Evolutionary conservation across 2,797 vertebrate species (phyloP).

Genomic region (Astyanax mexicanus): DNA sequence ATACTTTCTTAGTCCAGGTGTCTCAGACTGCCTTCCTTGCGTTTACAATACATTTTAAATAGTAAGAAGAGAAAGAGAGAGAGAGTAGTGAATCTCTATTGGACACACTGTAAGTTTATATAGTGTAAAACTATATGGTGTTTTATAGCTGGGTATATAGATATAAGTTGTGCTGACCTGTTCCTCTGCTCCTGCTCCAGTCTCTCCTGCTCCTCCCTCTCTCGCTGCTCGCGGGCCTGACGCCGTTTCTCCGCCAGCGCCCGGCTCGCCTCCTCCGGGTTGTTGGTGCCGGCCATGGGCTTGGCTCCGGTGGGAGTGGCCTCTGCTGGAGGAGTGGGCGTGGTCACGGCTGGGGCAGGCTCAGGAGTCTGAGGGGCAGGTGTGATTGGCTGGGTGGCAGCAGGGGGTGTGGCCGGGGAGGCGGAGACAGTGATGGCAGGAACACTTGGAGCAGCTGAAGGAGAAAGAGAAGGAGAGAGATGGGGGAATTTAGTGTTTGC

Average conservation of each 20-base stretch:
- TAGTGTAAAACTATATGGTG: too few species aligned
- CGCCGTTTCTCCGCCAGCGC: conserved; percentile 89
- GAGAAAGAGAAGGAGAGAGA: conserved; percentile 13
- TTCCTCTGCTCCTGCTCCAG: conserved; percentile 87
- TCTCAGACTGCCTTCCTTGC: too few species aligned
- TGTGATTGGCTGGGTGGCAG: conserved; percentile 52
- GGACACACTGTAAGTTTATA: too few species aligned
- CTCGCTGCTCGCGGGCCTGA: conserved; percentile 92
- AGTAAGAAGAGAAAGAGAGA: too few species aligned
- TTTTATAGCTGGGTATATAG: neutral
- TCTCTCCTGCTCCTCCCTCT: conserved; percentile 90
- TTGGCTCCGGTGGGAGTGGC: conserved; percentile 69
- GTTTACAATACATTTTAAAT: too few species aligned
- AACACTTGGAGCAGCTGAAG: conserved; percentile 64
- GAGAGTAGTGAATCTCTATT: too few species aligned
- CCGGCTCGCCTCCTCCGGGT: conserved; percentile 90
- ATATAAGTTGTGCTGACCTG: conserved; percentile 74
- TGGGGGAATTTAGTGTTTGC: too few species aligned
- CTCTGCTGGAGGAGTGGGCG: conserved; percentile 11
- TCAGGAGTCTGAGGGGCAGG: conserved; percentile 49
- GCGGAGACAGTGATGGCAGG: conserved; percentile 76
- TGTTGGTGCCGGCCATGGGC: conserved; percentile 87
- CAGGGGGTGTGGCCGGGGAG: conserved; percentile 62
- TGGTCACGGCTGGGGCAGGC: neutral
- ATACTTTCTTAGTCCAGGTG: too few species aligned